Evolutionary conservation across 2,797 vertebrate species (phyloP), one percentile per base, ranked within the genome.

Genomic region (Pseudotriccus pelzelni): DNA sequence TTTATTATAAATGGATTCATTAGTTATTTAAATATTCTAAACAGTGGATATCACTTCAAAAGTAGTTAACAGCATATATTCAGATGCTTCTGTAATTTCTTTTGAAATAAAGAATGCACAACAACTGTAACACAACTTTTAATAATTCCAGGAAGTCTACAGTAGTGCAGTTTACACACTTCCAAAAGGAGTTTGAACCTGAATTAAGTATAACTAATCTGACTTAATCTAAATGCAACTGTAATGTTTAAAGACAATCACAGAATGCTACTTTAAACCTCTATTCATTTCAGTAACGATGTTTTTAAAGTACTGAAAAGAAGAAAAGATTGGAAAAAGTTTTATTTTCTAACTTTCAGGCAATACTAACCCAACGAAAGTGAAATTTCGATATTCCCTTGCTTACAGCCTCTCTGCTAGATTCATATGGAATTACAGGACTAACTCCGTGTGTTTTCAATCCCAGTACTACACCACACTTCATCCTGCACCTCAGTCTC

Each of bases 21-120:
- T 76, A 66, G 36, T 62, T 80, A 92, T 77, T 89, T 89, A 85
- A 87, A 74, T 84, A 90, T 75, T 83, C 78, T 77, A 39, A 94
- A 83, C 24, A 76, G 60, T 8, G 47, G 32, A 27, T 59, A 87
- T 75, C 16, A 66, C 67, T 87, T 89, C 76, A 95, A 95, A 94
- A 75, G 8, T 60, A 62, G n/a, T 60, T 80, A 77, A 58, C n/a
- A 77, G 53, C 28, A 53, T n/a, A 62, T 25, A 79, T 63, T 74
- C 68, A 81, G 50, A 83, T 41, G 63, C 23, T 58, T 87, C 67
- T 70, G 56, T 22, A 78, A 83, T 64, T 87, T 85, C 41, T 87
- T 94, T 77, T 92, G 43, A 93, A 76, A 67, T 27, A 66, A 60
- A 75, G 44, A 88, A 88, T 12, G 41, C 63, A 82, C 87, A 90